Percentiles rank a stretch among this genome's conserved stretches.
phyloP scores from a whole-genome alignment of 2,113 vertebrate genomes.

The Pyxicephalus adspersus region DNA sequence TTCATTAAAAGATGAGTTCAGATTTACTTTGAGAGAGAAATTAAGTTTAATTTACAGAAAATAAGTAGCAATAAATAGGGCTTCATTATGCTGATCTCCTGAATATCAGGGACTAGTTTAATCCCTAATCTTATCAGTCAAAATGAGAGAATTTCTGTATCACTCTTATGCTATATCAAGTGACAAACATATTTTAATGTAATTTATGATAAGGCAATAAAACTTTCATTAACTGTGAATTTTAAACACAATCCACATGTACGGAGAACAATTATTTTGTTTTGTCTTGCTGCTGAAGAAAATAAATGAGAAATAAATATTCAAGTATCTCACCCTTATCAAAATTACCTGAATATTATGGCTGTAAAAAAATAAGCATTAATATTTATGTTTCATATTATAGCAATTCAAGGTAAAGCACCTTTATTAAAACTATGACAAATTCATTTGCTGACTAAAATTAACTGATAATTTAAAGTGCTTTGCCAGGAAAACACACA shows the following conservation, averaged over 20 bases:
- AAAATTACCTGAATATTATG: too few relatives aligned
- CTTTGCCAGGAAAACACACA: too few relatives aligned
- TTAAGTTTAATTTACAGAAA: slow-evolving; percentile 32
- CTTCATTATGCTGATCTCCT: slow-evolving; percentile 42
- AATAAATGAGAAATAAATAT: background rate
- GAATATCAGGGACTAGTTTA: slow-evolving; percentile 42
- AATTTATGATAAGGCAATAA: slow-evolving; percentile 20
- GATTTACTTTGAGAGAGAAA: background rate
- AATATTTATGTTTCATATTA: too few relatives aligned
- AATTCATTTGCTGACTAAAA: too few relatives aligned
- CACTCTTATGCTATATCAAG: slow-evolving; percentile 34
- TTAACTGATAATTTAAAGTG: too few relatives aligned
- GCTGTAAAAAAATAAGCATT: too few relatives aligned
- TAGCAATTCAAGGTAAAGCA: too few relatives aligned
- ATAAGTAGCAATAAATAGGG: slow-evolving; percentile 25
- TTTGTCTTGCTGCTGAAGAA: background rate
- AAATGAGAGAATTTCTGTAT: slow-evolving; percentile 49
- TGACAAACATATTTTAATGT: slow-evolving; percentile 39
- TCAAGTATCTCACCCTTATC: too few relatives aligned
- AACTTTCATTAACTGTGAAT: slow-evolving; percentile 2
- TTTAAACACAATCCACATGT: background rate
- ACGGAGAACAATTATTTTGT: background rate
- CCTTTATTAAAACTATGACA: too few relatives aligned
- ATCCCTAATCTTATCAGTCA: slow-evolving; percentile 52
- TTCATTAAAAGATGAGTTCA: slow-evolving; percentile 30